These are phyloP conservation scores for Branchipolynoe longqiensis DNA, from an alignment of 2,888 invertebrate genomes.

Conservation along the genomic window DNA sequence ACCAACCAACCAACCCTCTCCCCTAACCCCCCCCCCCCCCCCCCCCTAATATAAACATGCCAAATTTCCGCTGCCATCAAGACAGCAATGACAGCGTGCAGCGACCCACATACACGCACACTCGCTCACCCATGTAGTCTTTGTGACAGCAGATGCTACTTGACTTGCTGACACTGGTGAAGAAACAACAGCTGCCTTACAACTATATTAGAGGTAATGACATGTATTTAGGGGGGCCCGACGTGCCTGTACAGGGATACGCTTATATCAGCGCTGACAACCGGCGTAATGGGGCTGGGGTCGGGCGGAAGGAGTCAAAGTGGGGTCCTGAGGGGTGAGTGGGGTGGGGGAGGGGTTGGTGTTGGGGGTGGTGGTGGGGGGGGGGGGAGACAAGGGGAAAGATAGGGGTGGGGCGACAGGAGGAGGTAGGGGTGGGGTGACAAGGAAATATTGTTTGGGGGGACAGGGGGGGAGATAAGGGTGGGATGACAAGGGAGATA, in stretches of 20 bases:
- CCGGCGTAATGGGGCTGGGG: not conserved
- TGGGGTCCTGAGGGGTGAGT: not conserved
- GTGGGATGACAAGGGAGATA: too few relatives aligned
- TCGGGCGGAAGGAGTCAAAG: constrained; percentile 31
- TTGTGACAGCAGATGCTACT: constrained; percentile 6
- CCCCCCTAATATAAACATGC: too few relatives aligned
- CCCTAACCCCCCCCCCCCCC: too few relatives aligned
- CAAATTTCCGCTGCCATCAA: too few relatives aligned
- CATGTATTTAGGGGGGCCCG: constrained; percentile 32
- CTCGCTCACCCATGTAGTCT: too few relatives aligned
- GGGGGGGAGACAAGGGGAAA: not conserved
- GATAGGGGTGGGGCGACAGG: too few relatives aligned
- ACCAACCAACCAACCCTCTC: too few relatives aligned
- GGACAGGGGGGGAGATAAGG: too few relatives aligned
- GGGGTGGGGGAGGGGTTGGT: not conserved
- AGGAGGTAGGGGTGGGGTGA: too few relatives aligned
- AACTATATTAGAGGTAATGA: constrained; percentile 52
- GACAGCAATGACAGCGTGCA: too few relatives aligned
- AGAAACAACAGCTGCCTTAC: constrained; percentile 50
- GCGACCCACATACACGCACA: too few relatives aligned
- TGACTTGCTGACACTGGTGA: constrained; percentile 30
- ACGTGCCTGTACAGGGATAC: constrained; percentile 17
- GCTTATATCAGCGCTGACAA: constrained; percentile 36
- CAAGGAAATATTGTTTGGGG: too few relatives aligned
- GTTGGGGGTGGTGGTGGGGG: not conserved